Conservation (phyloP, 1,140 invertebrate genomes). For the Dendroctonus ponderosae region DNA sequence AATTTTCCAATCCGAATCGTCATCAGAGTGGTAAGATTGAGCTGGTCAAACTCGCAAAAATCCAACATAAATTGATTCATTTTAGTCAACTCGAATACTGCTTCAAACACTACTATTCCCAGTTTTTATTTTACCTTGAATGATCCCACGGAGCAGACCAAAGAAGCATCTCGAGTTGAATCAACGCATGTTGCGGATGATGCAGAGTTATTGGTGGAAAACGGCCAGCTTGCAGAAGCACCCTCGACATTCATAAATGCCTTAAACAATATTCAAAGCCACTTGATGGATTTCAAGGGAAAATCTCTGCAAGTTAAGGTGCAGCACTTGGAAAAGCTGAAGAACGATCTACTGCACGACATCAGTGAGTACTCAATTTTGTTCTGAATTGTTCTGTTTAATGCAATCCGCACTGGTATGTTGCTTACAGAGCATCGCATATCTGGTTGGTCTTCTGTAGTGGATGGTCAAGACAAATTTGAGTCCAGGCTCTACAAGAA, state of each 20-base stretch:
- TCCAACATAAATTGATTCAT: no score
- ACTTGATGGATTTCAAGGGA: constrained; percentile 55
- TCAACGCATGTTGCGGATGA: no score
- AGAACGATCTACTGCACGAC: constrained; percentile 55
- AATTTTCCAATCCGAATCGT: no score
- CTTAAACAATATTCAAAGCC: constrained; percentile 55
- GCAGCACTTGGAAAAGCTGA: constrained; percentile 56
- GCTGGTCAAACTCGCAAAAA: no score
- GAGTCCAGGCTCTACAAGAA: constrained; percentile 42
- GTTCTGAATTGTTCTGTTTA: constrained; percentile 2
- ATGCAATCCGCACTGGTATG: constrained; percentile 15
- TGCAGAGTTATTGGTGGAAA: no score
- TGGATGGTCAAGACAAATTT: constrained; percentile 44
- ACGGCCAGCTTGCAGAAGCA: not conserved
- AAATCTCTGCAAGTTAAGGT: constrained; percentile 57
- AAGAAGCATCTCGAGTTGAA: no score
- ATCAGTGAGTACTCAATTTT: constrained; percentile 55
- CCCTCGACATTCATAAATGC: constrained; percentile 39
- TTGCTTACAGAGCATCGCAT: constrained; percentile 44
- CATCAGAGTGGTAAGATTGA: no score
- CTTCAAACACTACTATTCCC: no score
- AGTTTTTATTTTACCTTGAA: no score
- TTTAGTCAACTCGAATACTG: no score
- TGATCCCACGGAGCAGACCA: no score
- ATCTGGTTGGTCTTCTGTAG: constrained; percentile 20